phyloP scores from a whole-genome alignment of 2,113 vertebrate species.

The Tragelaphus strepsiceros region DNA sequence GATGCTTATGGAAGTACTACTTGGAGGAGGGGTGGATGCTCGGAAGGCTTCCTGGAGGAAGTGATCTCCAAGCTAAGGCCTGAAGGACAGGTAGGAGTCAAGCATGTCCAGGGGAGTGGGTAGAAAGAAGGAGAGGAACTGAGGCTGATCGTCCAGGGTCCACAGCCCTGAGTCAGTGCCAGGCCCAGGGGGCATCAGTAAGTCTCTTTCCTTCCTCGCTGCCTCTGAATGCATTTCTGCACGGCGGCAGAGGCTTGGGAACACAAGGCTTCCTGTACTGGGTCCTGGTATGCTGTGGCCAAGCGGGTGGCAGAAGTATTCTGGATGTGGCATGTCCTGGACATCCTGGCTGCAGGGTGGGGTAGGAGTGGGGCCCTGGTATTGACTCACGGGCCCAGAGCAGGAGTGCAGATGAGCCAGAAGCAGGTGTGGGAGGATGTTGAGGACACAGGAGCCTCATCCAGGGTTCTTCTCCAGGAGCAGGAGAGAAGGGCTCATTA shows the following conservation, averaged over 20 bases:
- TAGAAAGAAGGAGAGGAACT: not conserved
- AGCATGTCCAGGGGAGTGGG: not conserved
- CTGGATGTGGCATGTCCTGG: not conserved
- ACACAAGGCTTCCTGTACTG: not conserved
- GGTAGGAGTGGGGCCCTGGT: not conserved
- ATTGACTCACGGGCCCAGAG: not conserved
- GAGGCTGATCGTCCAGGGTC: not conserved
- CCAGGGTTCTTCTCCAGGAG: not conserved
- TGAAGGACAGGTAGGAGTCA: not conserved
- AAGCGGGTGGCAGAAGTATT: not conserved
- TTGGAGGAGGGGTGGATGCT: not conserved
- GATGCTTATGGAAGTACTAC: not conserved
- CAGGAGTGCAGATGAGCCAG: not conserved
- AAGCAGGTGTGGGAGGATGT: not conserved
- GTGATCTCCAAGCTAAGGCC: not conserved
- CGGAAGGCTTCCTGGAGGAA: constrained; percentile 9
- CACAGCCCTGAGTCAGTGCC: not conserved
- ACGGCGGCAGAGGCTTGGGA: not conserved
- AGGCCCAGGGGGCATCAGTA: not conserved
- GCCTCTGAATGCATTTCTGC: not conserved
- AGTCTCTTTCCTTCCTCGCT: not conserved
- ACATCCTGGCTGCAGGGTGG: not conserved
- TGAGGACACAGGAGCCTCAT: not conserved
- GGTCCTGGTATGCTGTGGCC: not conserved
- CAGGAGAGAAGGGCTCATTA: not conserved